phyloP scores from a whole-genome alignment of 2,888 invertebrate species.

The Carterocephalus palaemon region DNA sequence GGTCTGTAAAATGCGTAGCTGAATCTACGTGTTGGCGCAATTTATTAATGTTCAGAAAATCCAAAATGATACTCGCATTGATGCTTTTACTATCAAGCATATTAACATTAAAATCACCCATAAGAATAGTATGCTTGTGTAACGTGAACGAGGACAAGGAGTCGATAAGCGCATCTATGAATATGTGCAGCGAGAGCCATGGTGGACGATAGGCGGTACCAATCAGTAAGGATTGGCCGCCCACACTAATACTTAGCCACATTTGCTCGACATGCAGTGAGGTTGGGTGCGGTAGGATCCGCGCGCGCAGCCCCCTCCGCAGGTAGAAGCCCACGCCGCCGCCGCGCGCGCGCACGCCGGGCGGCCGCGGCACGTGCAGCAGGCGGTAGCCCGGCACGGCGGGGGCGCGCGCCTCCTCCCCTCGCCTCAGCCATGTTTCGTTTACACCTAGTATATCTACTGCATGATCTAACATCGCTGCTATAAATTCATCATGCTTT shows the following conservation, averaged over 20 bases:
- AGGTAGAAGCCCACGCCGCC: constrained; percentile 17
- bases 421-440: constrained; percentile 22
- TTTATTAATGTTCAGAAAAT: too few relatives aligned
- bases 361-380: constrained; percentile 8
- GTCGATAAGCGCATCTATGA: too few relatives aligned
- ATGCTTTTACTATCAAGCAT: too few relatives aligned
- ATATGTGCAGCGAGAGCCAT: too few relatives aligned
- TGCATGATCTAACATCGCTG: not conserved
- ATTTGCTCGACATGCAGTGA: not conserved
- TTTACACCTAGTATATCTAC: constrained; percentile 20
- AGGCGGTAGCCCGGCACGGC: constrained; percentile 17
- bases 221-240: too few relatives aligned
- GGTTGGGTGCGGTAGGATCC: constrained; percentile 1
- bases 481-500: constrained; percentile 1
- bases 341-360: constrained; percentile 1
- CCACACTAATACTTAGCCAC: not conserved
- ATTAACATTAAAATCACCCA: too few relatives aligned
- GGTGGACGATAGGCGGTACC: too few relatives aligned
- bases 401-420: constrained; percentile 16
- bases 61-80: too few relatives aligned
- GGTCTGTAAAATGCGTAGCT: too few relatives aligned
- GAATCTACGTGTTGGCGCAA: too few relatives aligned
- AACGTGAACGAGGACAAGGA: too few relatives aligned
- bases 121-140: too few relatives aligned
- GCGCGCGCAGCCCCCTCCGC: not conserved